phyloP scores from a whole-genome alignment of 1,140 invertebrate species.

The Pollicipes pollicipes region DNA sequence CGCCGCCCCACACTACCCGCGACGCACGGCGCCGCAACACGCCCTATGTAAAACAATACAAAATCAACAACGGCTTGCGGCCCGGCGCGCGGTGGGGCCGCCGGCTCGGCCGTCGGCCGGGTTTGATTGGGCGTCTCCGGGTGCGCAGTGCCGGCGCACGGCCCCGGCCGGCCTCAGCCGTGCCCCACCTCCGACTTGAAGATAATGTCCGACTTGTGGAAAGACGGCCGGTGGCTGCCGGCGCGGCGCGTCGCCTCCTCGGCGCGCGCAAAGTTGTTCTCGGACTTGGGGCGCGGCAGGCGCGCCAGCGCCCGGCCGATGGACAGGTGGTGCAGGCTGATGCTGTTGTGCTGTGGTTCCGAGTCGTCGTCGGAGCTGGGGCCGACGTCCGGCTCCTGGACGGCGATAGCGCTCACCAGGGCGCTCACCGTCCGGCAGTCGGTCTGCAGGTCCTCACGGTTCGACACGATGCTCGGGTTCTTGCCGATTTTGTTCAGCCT shows the following conservation, averaged over 20 bases:
- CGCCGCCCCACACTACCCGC: background rate
- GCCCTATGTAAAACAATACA: conserved; percentile 5
- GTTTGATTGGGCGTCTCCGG: no score
- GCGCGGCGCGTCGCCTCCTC: conserved; percentile 21
- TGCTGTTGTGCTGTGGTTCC: conserved; percentile 29
- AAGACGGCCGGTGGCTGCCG: conserved; percentile 39
- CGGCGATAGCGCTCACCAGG: conserved; percentile 67
- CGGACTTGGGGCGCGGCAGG: conserved; percentile 59
- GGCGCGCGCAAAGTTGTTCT: conserved; percentile 49
- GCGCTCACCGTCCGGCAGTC: conserved; percentile 79
- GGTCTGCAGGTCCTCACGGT: conserved; percentile 59
- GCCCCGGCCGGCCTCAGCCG: background rate
- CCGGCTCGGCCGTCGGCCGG: no score
- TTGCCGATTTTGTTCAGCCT: conserved; percentile 96
- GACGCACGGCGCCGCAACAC: background rate
- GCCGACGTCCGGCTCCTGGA: conserved; percentile 25
- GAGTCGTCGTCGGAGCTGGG: conserved; percentile 50
- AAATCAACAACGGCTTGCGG: conserved; percentile 4
- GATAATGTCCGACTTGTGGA: conserved; percentile 60
- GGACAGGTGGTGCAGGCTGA: conserved; percentile 19
- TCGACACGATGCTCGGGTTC: conserved; percentile 87
- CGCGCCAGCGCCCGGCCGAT: conserved; percentile 44
- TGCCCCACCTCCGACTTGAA: conserved; percentile 32
- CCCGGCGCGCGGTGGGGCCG: background rate
- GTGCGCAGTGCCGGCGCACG: background rate